Conservation (phyloP, 2,797 vertebrate genomes). For the Rachycentron canadum region DNA sequence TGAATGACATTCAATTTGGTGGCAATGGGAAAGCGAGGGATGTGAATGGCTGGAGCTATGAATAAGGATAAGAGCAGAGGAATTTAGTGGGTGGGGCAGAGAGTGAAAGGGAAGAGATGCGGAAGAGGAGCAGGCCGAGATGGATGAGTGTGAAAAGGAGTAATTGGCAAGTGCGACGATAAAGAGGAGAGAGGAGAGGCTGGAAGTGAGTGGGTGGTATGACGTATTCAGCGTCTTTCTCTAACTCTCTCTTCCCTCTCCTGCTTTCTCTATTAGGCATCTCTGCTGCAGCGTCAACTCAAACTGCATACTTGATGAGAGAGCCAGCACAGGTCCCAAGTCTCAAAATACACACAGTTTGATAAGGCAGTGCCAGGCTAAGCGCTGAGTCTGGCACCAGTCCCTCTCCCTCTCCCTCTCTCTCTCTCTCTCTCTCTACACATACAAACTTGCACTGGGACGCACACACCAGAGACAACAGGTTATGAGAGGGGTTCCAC, state of each 20-base stretch:
- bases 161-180: conserved; percentile 72
- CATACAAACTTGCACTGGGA: background rate
- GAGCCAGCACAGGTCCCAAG: conserved; percentile 60
- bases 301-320: conserved; percentile 79
- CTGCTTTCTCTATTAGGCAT: conserved; percentile 66
- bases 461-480: conserved; percentile 12
- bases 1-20: conserved; percentile 71
- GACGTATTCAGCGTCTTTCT: conserved; percentile 65
- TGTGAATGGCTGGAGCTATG: conserved; percentile 54
- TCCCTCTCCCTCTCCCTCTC: conserved; percentile 3
- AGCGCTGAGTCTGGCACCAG: conserved; percentile 64
- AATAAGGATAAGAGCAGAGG: conserved; percentile 59
- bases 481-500: conserved; percentile 24
- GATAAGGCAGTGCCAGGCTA: conserved; percentile 61
- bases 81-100: conserved; percentile 59
- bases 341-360: conserved; percentile 45
- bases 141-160: conserved; percentile 70
- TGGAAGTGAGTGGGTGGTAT: conserved; percentile 67
- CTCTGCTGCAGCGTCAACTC: conserved; percentile 78
- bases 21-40: conserved; percentile 49
- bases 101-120: conserved; percentile 62
- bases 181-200: conserved; percentile 62
- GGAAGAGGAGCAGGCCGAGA: conserved; percentile 63
- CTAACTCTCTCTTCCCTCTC: conserved; percentile 45
- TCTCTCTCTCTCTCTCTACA: conserved; percentile 7